These are phyloP conservation scores for Gavia stellata DNA, from an alignment of 2,113 vertebrate genomes.

Conservation along the genomic window DNA sequence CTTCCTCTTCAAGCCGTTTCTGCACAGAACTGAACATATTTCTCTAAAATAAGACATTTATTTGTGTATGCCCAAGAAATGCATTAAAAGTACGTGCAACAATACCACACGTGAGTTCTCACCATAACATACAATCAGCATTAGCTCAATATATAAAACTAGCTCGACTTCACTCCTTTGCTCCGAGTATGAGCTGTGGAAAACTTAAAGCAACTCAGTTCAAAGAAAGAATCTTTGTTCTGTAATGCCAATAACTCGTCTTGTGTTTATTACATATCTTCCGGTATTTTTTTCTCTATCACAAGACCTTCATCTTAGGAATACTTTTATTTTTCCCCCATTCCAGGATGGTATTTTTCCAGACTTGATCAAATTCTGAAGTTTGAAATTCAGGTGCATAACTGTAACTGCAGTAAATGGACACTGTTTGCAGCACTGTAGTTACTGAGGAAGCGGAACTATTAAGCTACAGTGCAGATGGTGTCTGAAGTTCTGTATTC, in stretches of 20 bases:
- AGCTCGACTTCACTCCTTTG: background rate
- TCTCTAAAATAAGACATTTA: background rate
- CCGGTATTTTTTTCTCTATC: background rate
- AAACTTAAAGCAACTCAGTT: background rate
- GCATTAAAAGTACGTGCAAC: background rate
- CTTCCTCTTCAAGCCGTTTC: background rate
- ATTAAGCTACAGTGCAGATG: background rate
- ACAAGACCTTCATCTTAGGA: background rate
- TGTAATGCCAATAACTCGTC: background rate
- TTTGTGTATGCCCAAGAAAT: background rate
- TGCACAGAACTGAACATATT: background rate
- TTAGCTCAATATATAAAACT: background rate
- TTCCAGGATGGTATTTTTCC: background rate
- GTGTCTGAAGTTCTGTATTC: background rate
- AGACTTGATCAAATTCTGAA: background rate
- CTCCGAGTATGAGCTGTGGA: background rate
- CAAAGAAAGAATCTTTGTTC: background rate
- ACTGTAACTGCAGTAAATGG: background rate
- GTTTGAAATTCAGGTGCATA: background rate
- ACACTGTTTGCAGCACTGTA: background rate
- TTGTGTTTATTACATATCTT: background rate
- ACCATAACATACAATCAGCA: background rate
- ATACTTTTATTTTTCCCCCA: background rate
- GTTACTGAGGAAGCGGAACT: background rate
- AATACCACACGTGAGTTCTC: background rate